Evolutionary conservation across 2,888 invertebrate genomes (phyloP), one percentile per base, ranked within the genome.

Genomic region (Drosophila diplacantha): DNA sequence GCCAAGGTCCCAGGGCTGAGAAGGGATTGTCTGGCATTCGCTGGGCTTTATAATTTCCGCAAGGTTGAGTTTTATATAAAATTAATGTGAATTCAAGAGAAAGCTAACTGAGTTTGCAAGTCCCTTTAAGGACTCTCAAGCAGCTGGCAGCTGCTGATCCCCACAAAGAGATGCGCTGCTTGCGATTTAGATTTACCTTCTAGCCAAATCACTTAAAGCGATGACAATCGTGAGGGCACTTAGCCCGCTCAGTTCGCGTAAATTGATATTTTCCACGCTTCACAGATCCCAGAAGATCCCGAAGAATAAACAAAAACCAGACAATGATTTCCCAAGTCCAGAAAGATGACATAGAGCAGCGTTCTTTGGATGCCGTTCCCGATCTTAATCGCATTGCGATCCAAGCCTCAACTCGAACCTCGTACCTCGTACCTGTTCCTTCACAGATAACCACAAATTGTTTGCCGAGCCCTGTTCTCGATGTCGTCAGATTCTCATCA

Each of bases 211-310:
- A 73, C 81, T 83, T 81, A 65, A 67, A 32, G 68, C 63, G 79
- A 81, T 78, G 66, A 73, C 75, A 83, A 53, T 70, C 81, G 66
- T 9, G 55, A 50, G 52, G 43, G 64, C 43, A 65, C 26, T 79
- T 61, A 57, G 56, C 59, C 57, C 46, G 31, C 16, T 50, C 43
- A 35, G n/a, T 52, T 49, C 29, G 70, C 68, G 77, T 78, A 83
- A 78, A 81, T 71, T 78, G 77, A 78, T 78, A 78, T 81, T 78
- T 75, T 81, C 73, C 73, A 69, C 71, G 81, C 75, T 81, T 60
- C 18, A 34, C 3, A 31, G 54, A 39, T 43, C 46, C 34, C 32
- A 18, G 37, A 22, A 39, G 37, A 62, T 26, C 20, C 7, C 24
- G 9, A 5, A 12, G 16, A 38, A 16, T 32, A 16, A 22, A 44